Base-by-base conservation (phyloP, 2,113 vertebrate genomes). In the Thymallus thymallus region DNA sequence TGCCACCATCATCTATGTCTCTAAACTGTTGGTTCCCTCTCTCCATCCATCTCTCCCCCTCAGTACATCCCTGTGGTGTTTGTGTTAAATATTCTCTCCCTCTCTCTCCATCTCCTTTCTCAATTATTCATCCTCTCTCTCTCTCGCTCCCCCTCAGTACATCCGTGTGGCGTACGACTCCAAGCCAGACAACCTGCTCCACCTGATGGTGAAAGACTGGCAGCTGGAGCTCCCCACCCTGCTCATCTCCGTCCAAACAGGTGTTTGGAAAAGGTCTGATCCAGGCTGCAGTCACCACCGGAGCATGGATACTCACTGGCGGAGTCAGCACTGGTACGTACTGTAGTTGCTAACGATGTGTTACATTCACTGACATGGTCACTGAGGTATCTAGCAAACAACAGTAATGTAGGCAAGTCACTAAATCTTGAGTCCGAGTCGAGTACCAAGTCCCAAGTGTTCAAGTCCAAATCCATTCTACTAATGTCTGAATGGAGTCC, bases 291-390 rank as follows among this genome's bases (percentile, higher is more conserved):
- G 92, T 98, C 92, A 99, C 98, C 70, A 99, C 98, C 0, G 96
- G 97, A 64, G 98, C 98, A 72, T 99, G 98, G 97, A 99, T 99
- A 90, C 98, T 98, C 91, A 99, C 98, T 0, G 96, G 96, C 2
- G 98, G 97, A 41, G 94, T 98, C 84, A 97, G 95, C 81, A 98
- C 96, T 2, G 97, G 97, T 98, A 87, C 5, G 2, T 30, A 35
- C 64, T n/a, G 6, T 6, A n/a, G 56, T 16, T 16, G n/a, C n/a
- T 22, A 22, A 16, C 56, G 4, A 20, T 0, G 18, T 20, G 18
- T 1, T 20, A 23, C 6, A 10, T 10, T 22, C n/a, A 23, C 56
- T 16, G 20, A 23, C n/a, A 60, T 10, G 9, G 4, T 51, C 16
- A 16, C 48, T 51, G 16, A 18, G 48, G 48, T 51, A 18, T 51